Percentiles rank a stretch among this genome's conserved stretches.
Evolutionary conservation across 2,113 vertebrate species (phyloP).

Genomic region (Elephas maximus): DNA sequence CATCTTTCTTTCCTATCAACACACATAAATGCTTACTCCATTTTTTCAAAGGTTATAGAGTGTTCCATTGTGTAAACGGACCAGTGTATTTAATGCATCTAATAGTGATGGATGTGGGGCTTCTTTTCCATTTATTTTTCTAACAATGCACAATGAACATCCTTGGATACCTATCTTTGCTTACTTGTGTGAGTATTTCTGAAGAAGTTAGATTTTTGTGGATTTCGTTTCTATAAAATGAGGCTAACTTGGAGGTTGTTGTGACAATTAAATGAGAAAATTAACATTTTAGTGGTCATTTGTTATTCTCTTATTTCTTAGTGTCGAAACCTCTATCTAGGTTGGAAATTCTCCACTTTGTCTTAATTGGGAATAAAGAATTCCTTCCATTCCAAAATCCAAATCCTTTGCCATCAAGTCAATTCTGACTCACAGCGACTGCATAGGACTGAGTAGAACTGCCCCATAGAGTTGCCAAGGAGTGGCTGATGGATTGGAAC

Average conservation of each 20-base stretch:
- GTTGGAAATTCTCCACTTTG: not conserved
- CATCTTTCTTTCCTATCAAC: conserved; percentile 1
- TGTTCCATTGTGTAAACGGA: not conserved
- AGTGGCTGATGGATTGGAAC: too few relatives aligned
- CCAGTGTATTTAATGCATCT: conserved; percentile 25
- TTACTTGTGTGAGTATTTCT: not conserved
- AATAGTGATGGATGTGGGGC: not conserved
- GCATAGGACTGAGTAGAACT: too few relatives aligned
- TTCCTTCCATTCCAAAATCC: not conserved
- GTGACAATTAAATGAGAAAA: conserved; percentile 21
- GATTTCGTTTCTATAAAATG: conserved; percentile 14
- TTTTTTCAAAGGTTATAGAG: not conserved
- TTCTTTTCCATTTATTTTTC: not conserved
- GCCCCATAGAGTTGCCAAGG: too few relatives aligned
- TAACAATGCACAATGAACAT: not conserved
- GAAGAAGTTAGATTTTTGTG: conserved; percentile 3
- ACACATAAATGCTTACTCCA: not conserved
- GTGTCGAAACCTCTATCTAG: not conserved
- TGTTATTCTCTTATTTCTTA: not conserved
- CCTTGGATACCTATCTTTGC: not conserved
- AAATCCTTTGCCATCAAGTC: too few relatives aligned
- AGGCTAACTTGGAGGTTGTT: not conserved
- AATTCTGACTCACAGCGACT: too few relatives aligned
- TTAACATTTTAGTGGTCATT: not conserved
- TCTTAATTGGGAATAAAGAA: conserved; percentile 11